These are phyloP conservation scores for Sinotaia quadrata DNA, from an alignment of 2,888 invertebrate species.

Conservation along the genomic window DNA sequence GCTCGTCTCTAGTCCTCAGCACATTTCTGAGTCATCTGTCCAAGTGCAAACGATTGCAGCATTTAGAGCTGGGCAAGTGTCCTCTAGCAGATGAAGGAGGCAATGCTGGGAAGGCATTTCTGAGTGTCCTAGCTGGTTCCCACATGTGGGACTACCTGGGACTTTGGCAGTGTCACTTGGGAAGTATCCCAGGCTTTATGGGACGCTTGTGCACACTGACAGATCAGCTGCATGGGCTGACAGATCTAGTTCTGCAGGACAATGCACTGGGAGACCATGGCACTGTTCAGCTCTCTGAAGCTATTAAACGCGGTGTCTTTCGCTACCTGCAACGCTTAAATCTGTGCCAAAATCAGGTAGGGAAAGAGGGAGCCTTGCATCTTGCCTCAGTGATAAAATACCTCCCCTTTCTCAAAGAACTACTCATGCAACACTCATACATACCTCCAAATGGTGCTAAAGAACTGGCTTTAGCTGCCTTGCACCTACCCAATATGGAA, in stretches of 20 bases:
- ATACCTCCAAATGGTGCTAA: not conserved
- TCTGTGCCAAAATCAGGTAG: conserved; percentile 3
- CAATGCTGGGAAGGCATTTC: not conserved
- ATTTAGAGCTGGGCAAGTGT: conserved; percentile 19
- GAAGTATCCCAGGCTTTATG: conserved; percentile 1
- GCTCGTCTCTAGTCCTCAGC: conserved; percentile 5
- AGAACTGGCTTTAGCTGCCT: not conserved
- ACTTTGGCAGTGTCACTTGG: conserved; percentile 19
- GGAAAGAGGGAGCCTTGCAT: not conserved
- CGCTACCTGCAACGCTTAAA: conserved; percentile 14
- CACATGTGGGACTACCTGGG: conserved; percentile 19
- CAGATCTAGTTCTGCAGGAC: conserved; percentile 15
- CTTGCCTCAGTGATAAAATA: not conserved
- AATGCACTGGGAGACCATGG: conserved; percentile 6
- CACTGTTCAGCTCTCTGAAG: not conserved
- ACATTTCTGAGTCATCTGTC: conserved; percentile 13
- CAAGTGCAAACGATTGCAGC: conserved; percentile 12
- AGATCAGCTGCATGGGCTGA: conserved; percentile 11
- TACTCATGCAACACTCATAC: conserved; percentile 12
- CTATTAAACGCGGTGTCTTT: conserved; percentile 4
- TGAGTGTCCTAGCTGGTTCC: not conserved
- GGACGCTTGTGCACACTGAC: not conserved
- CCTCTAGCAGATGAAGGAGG: conserved; percentile 6
- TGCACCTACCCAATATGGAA: conserved; percentile 9
- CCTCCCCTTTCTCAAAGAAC: conserved; percentile 8